Base-by-base conservation (phyloP, 1,140 invertebrate species). In the Hypothenemus hampei region DNA sequence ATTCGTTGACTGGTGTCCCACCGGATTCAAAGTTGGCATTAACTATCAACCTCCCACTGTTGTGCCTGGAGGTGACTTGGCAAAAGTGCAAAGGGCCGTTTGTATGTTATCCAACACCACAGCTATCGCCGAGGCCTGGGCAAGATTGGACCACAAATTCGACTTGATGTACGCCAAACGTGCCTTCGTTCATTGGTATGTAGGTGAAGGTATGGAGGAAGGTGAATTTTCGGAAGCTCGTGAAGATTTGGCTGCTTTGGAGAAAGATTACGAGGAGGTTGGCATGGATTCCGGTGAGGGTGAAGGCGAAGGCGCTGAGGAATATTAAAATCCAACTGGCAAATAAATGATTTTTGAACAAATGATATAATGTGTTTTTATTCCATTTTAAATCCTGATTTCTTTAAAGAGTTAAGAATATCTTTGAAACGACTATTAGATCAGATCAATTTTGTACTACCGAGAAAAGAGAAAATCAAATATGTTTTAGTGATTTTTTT, bases 1-100 rank as follows among this genome's bases (percentile, higher is more conserved):
- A 31, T 85, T 85, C 51, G 84, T 85, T 37, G 35, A 37, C 15
- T 37, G 39, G 39, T 41, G 39, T 13, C 39, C 81, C 1, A 82
- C 81, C n/a, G 89, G 89, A 54, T 90, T 87, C 77, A 87, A 87
- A 76, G 83, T 87, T 7, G 84, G 84, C 57, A 85, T 87, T 69
- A 89, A 89, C 77, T 87, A 91, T 71, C 87, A 91, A 69, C 87
- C 87, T 22, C 88, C 88, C 1, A 87, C 85, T 16, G 86, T 86
- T 51, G 88, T 80, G 63, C 89, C 77, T 56, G 89, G 75, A 63
- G 87, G 81, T 69, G 88, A 91, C 72, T 71, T 91, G 60, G 87
- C 88, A 18, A 86, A 86, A 68, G 86, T 89, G 20, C 75, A 80
- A 58, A 69, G 83, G 58, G 84, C 86, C 22, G 81, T 86, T 0